A percentile compares a stretch with the other conserved stretches of the same genome.
Conservation (phyloP, 2,797 vertebrate genomes). For the Anableps anableps region DNA sequence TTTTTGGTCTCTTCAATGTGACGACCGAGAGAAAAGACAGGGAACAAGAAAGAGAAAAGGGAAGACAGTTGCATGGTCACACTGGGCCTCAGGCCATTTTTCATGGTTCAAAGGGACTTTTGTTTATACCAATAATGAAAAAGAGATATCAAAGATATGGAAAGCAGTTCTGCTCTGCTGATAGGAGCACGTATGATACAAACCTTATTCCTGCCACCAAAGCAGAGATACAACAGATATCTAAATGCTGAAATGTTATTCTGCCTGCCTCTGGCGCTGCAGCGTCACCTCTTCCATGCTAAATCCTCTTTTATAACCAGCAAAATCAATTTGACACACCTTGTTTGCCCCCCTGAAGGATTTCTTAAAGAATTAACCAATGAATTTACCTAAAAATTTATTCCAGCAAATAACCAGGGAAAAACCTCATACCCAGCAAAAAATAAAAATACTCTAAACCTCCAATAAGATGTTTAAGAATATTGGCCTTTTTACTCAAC, state of each 20-base stretch:
- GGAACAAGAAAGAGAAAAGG: constrained; percentile 28
- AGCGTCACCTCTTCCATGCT: constrained; percentile 32
- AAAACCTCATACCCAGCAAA: constrained; percentile 18
- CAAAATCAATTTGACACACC: constrained; percentile 66
- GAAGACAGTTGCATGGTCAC: constrained; percentile 35
- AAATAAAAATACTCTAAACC: neutral
- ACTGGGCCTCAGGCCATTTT: constrained; percentile 44
- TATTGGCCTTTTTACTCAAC: neutral
- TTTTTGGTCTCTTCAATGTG: constrained; percentile 46
- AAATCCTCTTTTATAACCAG: constrained; percentile 42
- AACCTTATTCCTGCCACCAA: constrained; percentile 46
- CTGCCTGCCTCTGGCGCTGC: constrained; percentile 39
- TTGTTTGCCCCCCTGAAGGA: constrained; percentile 50
- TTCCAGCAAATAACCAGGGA: constrained; percentile 40
- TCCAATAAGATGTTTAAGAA: neutral
- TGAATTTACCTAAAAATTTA: constrained; percentile 55
- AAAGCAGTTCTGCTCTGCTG: constrained; percentile 47
- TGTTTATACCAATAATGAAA: constrained; percentile 69
- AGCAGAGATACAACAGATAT: constrained; percentile 66
- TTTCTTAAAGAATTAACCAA: constrained; percentile 45
- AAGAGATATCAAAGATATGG: constrained; percentile 62
- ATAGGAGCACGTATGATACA: constrained; percentile 71
- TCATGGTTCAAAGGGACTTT: constrained; percentile 63
- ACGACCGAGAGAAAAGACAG: constrained; percentile 39
- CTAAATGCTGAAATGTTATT: constrained; percentile 54